Evolutionary conservation across 2,797 vertebrate species (phyloP).

Genomic region (Anabas testudineus): DNA sequence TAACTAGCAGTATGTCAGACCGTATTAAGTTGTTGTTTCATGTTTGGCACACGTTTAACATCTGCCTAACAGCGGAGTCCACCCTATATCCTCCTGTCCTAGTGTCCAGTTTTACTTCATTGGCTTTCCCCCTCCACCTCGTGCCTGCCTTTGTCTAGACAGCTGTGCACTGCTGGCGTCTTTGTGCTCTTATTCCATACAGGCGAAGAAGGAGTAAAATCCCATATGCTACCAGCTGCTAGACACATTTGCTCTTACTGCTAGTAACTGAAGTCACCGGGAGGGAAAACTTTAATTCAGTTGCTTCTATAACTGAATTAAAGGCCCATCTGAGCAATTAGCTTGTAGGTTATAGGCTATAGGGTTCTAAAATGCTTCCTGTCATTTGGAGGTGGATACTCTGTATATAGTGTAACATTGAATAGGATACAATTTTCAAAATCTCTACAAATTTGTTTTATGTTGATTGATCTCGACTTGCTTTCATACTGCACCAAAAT

Average conservation of each 20-base stretch:
- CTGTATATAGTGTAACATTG: constrained; percentile 10
- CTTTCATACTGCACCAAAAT: constrained; percentile 10
- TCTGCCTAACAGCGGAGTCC: background rate
- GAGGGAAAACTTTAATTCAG: constrained; percentile 46
- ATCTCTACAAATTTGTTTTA: constrained; percentile 55
- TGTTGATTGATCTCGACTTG: constrained; percentile 44
- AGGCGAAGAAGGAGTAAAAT: constrained; percentile 45
- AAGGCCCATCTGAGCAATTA: constrained; percentile 55
- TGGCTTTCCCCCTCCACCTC: constrained; percentile 63
- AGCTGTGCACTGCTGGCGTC: constrained; percentile 77
- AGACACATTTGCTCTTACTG: constrained; percentile 71
- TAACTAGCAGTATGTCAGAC: constrained; percentile 5
- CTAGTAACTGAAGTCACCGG: constrained; percentile 66
- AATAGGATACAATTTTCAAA: constrained; percentile 3
- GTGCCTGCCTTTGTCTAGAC: constrained; percentile 77
- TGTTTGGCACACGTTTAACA: constrained; percentile 14
- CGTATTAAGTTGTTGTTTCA: background rate
- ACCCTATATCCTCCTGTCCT: constrained; percentile 35
- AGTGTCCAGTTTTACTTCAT: constrained; percentile 54
- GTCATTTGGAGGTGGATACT: constrained; percentile 37
- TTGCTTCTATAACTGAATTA: constrained; percentile 66
- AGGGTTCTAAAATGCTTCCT: constrained; percentile 51
- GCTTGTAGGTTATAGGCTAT: constrained; percentile 50
- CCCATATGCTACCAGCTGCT: constrained; percentile 82
- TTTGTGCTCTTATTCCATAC: constrained; percentile 70